A percentile compares a stretch with the other conserved stretches of the same genome.
These are phyloP conservation scores for Orussus abietinus DNA, from an alignment of 1,140 invertebrate genomes.

Conservation along the genomic window DNA sequence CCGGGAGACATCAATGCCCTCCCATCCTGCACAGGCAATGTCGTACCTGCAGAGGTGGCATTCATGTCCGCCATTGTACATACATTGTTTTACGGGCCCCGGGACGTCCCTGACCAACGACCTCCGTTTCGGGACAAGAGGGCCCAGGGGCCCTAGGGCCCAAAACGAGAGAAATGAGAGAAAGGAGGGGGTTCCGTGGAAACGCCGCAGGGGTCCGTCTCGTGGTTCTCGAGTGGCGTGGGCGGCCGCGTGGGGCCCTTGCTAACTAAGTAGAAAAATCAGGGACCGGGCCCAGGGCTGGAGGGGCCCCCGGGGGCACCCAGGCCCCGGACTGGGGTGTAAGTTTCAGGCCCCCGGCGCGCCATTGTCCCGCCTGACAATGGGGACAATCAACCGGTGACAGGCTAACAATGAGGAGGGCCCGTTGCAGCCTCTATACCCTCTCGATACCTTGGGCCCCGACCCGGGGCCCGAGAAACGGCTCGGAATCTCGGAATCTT, in stretches of 20 bases:
- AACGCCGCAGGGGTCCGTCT: constrained; percentile 7
- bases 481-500: too few relatives aligned
- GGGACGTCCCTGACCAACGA: too few relatives aligned
- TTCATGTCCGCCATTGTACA: too few relatives aligned
- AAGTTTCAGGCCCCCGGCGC: constrained; percentile 39
- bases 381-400: constrained; percentile 42
- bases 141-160: not conserved
- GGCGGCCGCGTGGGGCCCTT: not conserved
- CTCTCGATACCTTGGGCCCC: too few relatives aligned
- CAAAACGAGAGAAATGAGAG: too few relatives aligned
- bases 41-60: too few relatives aligned
- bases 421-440: constrained; percentile 27
- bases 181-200: constrained; percentile 13
- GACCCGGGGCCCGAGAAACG: too few relatives aligned
- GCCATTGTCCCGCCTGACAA: constrained; percentile 36
- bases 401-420: constrained; percentile 31
- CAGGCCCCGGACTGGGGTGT: constrained; percentile 25
- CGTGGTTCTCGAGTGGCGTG: constrained; percentile 13
- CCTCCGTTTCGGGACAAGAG: too few relatives aligned
- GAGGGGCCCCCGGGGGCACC: not conserved
- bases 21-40: too few relatives aligned
- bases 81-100: too few relatives aligned
- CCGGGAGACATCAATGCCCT: too few relatives aligned
- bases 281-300: not conserved
- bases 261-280: constrained; percentile 12